Evolutionary conservation across 2,797 vertebrate species (phyloP), one percentile per base, ranked within the genome.

Genomic region (Melanotaenia nigrans): DNA sequence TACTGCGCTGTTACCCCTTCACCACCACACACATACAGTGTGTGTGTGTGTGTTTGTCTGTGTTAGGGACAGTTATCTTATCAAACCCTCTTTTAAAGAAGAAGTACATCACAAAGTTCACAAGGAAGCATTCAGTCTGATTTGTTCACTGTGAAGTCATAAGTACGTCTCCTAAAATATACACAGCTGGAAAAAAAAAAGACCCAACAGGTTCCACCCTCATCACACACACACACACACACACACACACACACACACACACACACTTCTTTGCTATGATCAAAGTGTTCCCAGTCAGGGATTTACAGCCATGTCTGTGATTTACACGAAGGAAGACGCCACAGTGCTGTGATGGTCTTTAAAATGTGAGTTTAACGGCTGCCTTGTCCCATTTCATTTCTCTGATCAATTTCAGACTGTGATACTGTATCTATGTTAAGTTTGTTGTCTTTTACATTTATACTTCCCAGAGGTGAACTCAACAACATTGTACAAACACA

Each of bases 291-390:
- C 61, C 62, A 81, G 47, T 71, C 32, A 5, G 61, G 65, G 53
- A 77, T 88, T 88, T 88, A 82, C 66, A 82, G 72, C 69, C 65
- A 53, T 56, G 68, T 61, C 68, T 66, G 74, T 83, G 81, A 87
- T 87, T 88, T 90, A 89, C 65, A 79, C 30, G 69, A 67, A 85
- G 83, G 78, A 84, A 86, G 81, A 86, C n/a, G 57, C 65, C 73
- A 71, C 68, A 0, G 49, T 30, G n/a, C 77, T 82, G 81, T 71
- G 65, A 81, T 65, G 73, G 56, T 65, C 49, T 78, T 73, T 69
- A 71, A 72, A 62, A 75, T 71, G 68, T 78, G 66, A 32, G 9
- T 71, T 71, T 47, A 77, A 68, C 24, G n/a, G 22, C 61, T 64
- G 65, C 59, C 49, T 53, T 61, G 61, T 65, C 57, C 33, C 22